Evolutionary conservation across 2,113 vertebrate genomes (phyloP).

Genomic region (Tupaia tana): DNA sequence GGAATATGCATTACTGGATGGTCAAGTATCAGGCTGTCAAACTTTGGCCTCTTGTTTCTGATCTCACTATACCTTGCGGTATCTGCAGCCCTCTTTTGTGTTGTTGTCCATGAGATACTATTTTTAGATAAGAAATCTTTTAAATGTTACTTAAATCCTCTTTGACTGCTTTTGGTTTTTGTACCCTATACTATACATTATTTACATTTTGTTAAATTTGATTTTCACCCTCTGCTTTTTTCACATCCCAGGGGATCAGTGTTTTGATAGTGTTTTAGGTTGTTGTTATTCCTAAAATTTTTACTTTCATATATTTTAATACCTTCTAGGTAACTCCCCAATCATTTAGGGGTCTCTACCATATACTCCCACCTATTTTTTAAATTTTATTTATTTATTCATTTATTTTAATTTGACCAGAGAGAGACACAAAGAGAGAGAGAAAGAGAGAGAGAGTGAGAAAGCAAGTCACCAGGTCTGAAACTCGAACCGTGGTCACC

Average conservation of each 20-base stretch:
- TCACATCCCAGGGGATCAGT: background rate
- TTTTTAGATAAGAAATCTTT: slow-evolving; percentile 28
- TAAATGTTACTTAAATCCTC: background rate
- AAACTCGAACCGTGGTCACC: no score
- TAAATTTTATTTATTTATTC: no score
- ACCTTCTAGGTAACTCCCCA: background rate
- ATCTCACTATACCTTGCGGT: background rate
- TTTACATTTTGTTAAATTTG: slow-evolving; percentile 20
- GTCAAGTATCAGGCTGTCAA: background rate
- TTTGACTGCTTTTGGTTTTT: background rate
- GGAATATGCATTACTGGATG: background rate
- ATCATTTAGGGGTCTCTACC: background rate
- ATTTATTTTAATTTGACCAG: no score
- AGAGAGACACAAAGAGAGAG: no score
- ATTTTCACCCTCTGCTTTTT: slow-evolving; percentile 8
- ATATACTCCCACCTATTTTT: background rate
- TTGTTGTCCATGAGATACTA: slow-evolving; percentile 8
- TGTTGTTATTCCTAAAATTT: background rate
- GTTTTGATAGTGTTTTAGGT: background rate
- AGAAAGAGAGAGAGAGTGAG: no score
- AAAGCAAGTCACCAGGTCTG: no score
- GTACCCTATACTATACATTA: background rate
- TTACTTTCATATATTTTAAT: background rate
- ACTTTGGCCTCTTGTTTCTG: background rate
- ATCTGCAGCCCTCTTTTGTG: background rate